Evolutionary conservation across 2,113 vertebrate genomes (phyloP), one percentile per base, ranked within the genome.

Genomic region (Scartelaos histophorus): DNA sequence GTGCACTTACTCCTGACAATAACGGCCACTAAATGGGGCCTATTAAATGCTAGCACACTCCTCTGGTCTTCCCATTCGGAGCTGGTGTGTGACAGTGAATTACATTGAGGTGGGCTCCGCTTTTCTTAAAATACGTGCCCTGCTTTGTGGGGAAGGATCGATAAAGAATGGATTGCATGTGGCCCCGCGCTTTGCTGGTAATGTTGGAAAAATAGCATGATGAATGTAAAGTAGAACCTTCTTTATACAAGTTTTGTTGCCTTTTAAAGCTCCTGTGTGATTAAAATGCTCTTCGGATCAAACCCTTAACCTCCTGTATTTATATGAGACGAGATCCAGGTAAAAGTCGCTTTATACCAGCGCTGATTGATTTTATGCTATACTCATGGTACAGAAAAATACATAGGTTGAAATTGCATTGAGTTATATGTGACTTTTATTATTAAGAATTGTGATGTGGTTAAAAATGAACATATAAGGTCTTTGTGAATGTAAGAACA

Each of bases 71-170:
- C 56, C 13, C 56, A 38, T 38, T 70, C 12, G 5, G 64, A 58
- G 12, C 34, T 25, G 43, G 38, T 0, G 1, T 57, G 43, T 51
- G 43, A 21, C 57, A 34, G 43, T 61, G 46, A 72, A 62, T 67
- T 35, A 49, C 47, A 25, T 21, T 19, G 13, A 67, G n/a, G 19
- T 7, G 29, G 58, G n/a, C 72, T 64, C 9, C 43, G 25, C 34
- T 57, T 7, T 3, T 29, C 66, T 60, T 69, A 43, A 81, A 54
- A 79, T 15, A 61, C 22, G 15, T 19, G 3, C 10, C 12, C 22
- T 71, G 25, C 53, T 73, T 54, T 70, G 25, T 3, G 17, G 29
- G n/a, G 21, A 67, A 43, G 46, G 69, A 79, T 82, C 66, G 43
- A 73, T 79, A n/a, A 1, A 25, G 29, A 65, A 73, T 56, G 67